Base-by-base conservation (phyloP, 92 coral and sea anemone species). In the Phenganax subtilis region DNA sequence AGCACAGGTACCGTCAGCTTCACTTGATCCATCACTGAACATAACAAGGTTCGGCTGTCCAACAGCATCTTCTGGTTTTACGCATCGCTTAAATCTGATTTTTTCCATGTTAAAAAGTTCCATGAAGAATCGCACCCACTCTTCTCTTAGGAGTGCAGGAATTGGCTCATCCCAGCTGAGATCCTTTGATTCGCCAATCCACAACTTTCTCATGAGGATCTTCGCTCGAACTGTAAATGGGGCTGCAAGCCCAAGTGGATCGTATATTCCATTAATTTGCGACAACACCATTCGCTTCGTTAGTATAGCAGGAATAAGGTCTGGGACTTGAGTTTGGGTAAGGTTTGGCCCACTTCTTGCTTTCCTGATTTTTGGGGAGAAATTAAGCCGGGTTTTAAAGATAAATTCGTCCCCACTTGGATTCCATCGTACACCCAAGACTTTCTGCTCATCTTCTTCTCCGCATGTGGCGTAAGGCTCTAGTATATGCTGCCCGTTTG, bases 131-230 rank as follows among this genome's bases (percentile, higher is more conserved):
- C 12, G 7, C n/a, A 55, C 9, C 89, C 91, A 86, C n/a, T 74
- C 70, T 55, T 64, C 52, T 51, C 64, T 70, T 12, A 57, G 16
- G 10, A 61, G 70, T 11, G 59, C 84, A 0, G 88, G 90, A 7
- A 87, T 77, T 5, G 88, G 87, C 47, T 89, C 90, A 59, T 89
- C 92, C 90, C 90, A 87, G 54, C 60, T 75, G 15, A 85, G 69
- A 10, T 20, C 11, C 29, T 84, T 84, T 25, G 62, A 6, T 47
- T 77, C 88, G 15, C 72, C 71, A 10, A 14, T 56, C 87, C 90
- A 89, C 56, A 87, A n/a, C 51, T 74, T n/a, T 66, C 92, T 63
- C 86, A 87, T 85, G 54, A 89, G 68, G 16, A 85, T 85, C 56
- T 89, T 87, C 1, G 87, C 92, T 63, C 85, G 54, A 9, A 89